Conservation (phyloP, 2,113 vertebrate species). For the Anhinga anhinga region DNA sequence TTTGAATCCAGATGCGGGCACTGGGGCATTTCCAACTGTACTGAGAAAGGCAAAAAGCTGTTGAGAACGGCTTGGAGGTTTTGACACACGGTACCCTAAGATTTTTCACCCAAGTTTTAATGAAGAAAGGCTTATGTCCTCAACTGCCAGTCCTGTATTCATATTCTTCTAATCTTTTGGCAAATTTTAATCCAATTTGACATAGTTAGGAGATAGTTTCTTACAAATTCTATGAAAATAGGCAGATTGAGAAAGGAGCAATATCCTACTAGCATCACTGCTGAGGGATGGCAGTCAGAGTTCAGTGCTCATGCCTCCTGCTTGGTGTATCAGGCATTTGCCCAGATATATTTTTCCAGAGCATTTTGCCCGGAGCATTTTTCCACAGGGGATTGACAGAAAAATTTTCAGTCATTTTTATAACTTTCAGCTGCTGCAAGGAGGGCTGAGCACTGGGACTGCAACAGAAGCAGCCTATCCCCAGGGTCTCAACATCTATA, state of each 20-base stretch:
- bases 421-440: background rate
- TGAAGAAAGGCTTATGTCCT: background rate
- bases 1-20: background rate
- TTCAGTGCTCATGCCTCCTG: background rate
- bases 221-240: background rate
- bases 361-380: background rate
- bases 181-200: background rate
- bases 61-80: background rate
- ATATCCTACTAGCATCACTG: background rate
- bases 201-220: background rate
- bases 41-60: background rate
- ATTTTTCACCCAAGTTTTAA: background rate
- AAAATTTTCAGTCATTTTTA: background rate
- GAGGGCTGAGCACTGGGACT: background rate
- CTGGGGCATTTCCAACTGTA: background rate
- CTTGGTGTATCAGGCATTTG: background rate
- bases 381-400: background rate
- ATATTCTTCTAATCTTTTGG: background rate
- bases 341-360: background rate
- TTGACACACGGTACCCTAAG: background rate
- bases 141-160: background rate
- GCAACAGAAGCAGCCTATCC: background rate
- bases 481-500: background rate
- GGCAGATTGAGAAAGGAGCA: background rate
- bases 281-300: background rate